Conservation (phyloP, 2,113 vertebrate species). For the Xenopus borealis region DNA sequence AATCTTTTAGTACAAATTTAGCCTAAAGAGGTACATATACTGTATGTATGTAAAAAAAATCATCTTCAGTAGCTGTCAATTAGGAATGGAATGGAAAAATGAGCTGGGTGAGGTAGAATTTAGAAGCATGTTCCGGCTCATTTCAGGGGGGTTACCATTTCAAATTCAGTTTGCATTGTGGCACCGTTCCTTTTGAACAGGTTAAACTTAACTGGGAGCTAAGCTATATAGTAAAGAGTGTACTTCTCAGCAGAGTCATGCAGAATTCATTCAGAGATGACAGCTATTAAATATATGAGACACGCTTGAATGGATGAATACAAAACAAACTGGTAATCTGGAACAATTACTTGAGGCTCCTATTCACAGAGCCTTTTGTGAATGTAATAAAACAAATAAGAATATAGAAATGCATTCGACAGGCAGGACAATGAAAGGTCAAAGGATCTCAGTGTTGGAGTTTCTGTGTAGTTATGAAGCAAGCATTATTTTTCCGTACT, state of each 20-base stretch:
- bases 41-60: too few relatives aligned
- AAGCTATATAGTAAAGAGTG: slow-evolving; percentile 29
- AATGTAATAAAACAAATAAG: slow-evolving; percentile 50
- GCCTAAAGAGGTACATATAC: too few relatives aligned
- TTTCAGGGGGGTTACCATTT: slow-evolving; percentile 15
- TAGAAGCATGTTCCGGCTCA: neutral
- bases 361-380: slow-evolving; percentile 35
- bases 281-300: slow-evolving; percentile 47
- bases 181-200: slow-evolving; percentile 22
- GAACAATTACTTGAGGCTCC: slow-evolving; percentile 47
- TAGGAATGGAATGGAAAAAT: neutral
- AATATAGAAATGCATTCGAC: slow-evolving; percentile 44
- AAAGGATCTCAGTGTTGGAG: slow-evolving; percentile 28
- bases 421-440: slow-evolving; percentile 45
- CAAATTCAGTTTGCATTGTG: slow-evolving; percentile 57
- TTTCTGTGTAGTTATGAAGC: slow-evolving; percentile 15
- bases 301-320: slow-evolving; percentile 41
- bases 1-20: too few relatives aligned
- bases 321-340: slow-evolving; percentile 40
- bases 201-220: slow-evolving; percentile 26
- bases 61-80: neutral
- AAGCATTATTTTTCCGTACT: slow-evolving; percentile 26
- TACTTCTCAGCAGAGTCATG: slow-evolving; percentile 3
- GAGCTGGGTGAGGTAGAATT: neutral
- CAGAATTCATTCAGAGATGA: slow-evolving; percentile 42